Evolutionary conservation across 2,113 vertebrate species (phyloP).

Genomic region (Oryzias celebensis): DNA sequence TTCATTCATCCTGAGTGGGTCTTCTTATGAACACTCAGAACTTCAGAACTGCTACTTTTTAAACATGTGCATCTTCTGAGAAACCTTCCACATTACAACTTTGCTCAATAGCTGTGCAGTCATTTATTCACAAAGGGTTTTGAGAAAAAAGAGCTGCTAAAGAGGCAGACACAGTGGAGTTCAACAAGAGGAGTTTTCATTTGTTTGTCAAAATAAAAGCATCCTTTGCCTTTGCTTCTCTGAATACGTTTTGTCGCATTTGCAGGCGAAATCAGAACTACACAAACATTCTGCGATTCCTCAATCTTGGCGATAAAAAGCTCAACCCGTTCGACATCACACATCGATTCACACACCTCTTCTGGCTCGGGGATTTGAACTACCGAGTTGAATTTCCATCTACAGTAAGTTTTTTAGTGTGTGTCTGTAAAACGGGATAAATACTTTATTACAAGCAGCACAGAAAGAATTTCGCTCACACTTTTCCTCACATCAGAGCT

Average conservation of each 20-base stretch:
- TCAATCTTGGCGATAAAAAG: slow-evolving; percentile 94
- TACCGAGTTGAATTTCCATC: slow-evolving; percentile 88
- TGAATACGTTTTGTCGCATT: slow-evolving; percentile 3
- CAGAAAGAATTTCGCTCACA: too few relatives aligned
- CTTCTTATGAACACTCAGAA: too few relatives aligned
- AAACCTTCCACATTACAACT: too few relatives aligned
- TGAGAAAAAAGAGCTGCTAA: not conserved
- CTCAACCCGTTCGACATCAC: slow-evolving; percentile 93
- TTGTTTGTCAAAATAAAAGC: not conserved
- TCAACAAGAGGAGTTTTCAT: not conserved
- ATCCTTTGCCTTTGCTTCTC: not conserved
- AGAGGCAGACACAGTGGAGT: not conserved
- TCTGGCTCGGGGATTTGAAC: slow-evolving; percentile 97
- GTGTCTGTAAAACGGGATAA: too few relatives aligned
- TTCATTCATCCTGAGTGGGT: too few relatives aligned
- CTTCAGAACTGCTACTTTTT: too few relatives aligned
- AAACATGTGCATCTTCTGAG: too few relatives aligned
- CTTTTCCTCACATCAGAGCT: not conserved
- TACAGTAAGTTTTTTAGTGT: slow-evolving; percentile 70
- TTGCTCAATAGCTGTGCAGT: too few relatives aligned
- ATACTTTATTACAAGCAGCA: too few relatives aligned
- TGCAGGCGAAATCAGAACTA: slow-evolving; percentile 96
- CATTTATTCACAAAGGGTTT: not conserved
- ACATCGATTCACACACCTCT: slow-evolving; percentile 93
- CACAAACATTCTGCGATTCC: slow-evolving; percentile 88